A percentile compares a stretch with the other conserved stretches of the same genome.
These are phyloP conservation scores for Etheostoma nigrum DNA, from an alignment of 2,797 vertebrate genomes.

Conservation along the genomic window DNA sequence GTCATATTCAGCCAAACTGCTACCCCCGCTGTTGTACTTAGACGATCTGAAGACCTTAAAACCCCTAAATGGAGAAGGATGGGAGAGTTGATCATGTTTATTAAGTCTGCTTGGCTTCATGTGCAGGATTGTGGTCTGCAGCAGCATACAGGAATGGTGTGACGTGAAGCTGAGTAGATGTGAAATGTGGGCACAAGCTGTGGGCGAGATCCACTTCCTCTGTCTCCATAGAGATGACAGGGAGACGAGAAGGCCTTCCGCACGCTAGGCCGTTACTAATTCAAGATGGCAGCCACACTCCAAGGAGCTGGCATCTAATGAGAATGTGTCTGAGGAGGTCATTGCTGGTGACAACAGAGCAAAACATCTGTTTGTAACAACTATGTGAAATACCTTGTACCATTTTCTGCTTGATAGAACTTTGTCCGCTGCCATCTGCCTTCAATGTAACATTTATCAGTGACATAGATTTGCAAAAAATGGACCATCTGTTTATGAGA, in stretches of 20 bases:
- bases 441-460: constrained; percentile 68
- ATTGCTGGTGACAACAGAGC: constrained; percentile 75
- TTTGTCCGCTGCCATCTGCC: constrained; percentile 72
- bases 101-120: constrained; percentile 78
- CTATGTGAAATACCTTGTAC: constrained; percentile 74
- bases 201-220: constrained; percentile 80
- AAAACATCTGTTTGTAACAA: constrained; percentile 81
- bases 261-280: constrained; percentile 77
- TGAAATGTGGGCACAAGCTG: constrained; percentile 82
- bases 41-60: constrained; percentile 69
- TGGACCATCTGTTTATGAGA: constrained; percentile 57
- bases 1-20: constrained; percentile 62
- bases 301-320: constrained; percentile 79
- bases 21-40: constrained; percentile 58
- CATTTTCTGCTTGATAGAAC: constrained; percentile 75
- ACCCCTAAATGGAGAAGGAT: constrained; percentile 69
- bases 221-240: constrained; percentile 81
- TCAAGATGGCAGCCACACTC: constrained; percentile 80
- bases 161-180: constrained; percentile 78
- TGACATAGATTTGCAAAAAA: constrained; percentile 52
- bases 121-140: constrained; percentile 52
- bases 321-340: constrained; percentile 81
- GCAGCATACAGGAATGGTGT: constrained; percentile 68
- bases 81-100: constrained; percentile 77
- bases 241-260: constrained; percentile 76